Evolutionary conservation across 2,797 vertebrate species (phyloP), one percentile per base, ranked within the genome.

Genomic region (Nyctibius grandis): DNA sequence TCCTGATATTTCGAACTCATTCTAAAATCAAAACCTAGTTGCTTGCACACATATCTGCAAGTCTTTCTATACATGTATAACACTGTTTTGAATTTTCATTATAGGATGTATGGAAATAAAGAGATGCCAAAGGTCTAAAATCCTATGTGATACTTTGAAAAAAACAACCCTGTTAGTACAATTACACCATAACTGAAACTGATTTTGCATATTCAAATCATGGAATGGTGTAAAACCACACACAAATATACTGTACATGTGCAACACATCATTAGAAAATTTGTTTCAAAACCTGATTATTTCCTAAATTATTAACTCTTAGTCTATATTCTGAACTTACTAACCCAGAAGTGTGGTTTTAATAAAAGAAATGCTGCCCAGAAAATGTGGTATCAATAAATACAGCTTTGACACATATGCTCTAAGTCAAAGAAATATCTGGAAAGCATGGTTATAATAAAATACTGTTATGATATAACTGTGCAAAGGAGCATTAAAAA

Each of bases 401-500:
- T 1, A 92, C 44, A 22, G 74, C 57, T 96, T 54, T 95, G 69
- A 84, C 23, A 83, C 5, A 53, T 50, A 67, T 3, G 5, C 8
- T 76, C 13, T 51, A 67, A 76, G 51, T 63, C 15, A 91, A 92
- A 89, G 47, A 77, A 88, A 31, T 11, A 61, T 69, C 42, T 85
- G 56, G 68, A 82, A 93, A 89, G 47, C 29, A n/a, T 48, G 51
- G 15, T 68, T 85, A 45, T 67, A 86, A 92, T 54, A 78, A 90
- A 93, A 89, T 40, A 67, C 6, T 83, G 26, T 85, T 91, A 20
- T 73, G 72, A 91, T 67, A 45, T 26, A 83, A 75, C 15, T 85
- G 93, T 88, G 75, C 82, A 95, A 95, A 95, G 44, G 20, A 92
- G 81, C 48, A 88, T 67, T 63, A 88, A 45, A 79, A 61, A 7